Evolutionary conservation across 2,888 invertebrate species (phyloP), one percentile per base, ranked within the genome.

Genomic region (Diachrysia chrysitis): DNA sequence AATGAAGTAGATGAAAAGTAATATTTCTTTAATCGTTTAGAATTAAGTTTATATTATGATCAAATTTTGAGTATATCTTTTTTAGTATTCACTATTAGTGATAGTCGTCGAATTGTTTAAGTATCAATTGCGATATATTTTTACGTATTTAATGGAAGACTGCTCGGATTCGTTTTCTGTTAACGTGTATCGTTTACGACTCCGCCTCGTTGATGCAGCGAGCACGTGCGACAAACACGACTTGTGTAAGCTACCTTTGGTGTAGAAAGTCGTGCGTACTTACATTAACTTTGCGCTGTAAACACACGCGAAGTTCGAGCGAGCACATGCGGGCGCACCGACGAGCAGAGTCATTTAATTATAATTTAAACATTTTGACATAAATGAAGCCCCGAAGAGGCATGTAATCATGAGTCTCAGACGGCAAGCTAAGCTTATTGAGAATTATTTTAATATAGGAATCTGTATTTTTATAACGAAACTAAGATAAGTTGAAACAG

Each of bases 381-480:
- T 79, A 68, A 73, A 79, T 78, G 76, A 83, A 91, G 93, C 92
- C 93, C 90, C 75, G 80, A 81, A 92, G 94, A 94, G 95, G 94
- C 94, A 91, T 84, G 88, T 87, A 88, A 81, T 84, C 84, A 86
- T 86, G 93, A 93, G 93, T 93, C 93, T 93, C 95, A 91, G 88
- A 89, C 85, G 93, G 91, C 93, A 92, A 92, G 92, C 92, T 92
- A 92, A 90, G 89, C 90, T 92, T 91, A 88, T 91, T 88, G 90
- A 93, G 90, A 90, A 90, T 93, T 92, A 85, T 82, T 92, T 92
- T 90, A 91, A 90, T 89, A 90, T 93, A 93, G 90, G 90, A 90
- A 93, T 90, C 93, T 92, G 94, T 95, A 95, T 95, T 95, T 93
- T 95, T 95, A 89, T 95, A 94, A 91, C 83, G 85, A 87, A 87